Base-by-base conservation (phyloP, 2,113 vertebrate species). In the Sisor rabdophorus region DNA sequence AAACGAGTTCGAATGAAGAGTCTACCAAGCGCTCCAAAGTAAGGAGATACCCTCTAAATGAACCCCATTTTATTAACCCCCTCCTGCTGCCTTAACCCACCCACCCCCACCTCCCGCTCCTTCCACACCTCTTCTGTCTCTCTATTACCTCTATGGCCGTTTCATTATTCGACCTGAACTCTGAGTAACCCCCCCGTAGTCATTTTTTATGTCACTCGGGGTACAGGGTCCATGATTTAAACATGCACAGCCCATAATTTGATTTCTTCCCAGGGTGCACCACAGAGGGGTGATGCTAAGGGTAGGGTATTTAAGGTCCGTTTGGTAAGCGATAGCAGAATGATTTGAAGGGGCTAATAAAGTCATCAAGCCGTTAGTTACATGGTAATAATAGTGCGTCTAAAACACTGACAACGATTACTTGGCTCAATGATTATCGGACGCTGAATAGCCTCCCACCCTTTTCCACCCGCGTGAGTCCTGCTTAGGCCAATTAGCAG, bases 111-210 rank as follows among this genome's bases (percentile, higher is more conserved):
- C 73, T 58, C 77, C 87, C 87, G 83, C 85, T 74, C 85, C 88
- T 83, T 88, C 88, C 85, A 92, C 91, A 91, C 89, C 90, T 90
- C 89, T 91, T 83, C 71, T 90, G 88, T 90, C 89, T 90, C 87
- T 89, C 91, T 91, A 93, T 93, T 92, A 92, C 91, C 90, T 91
- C 90, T 84, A 87, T 91, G 90, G 90, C 90, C 89, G 89, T 92
- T 93, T 93, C 92, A 93, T 93, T 93, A 93, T 91, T 90, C 89
- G 84, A 86, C 72, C 85, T 93, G 92, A 93, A 93, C 92, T 93
- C 91, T 90, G 85, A 77, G 87, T 92, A 92, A 93, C 92, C 92
- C 91, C 89, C 85, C 86, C 83, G 79, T 32, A 89, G 91, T 91
- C 90, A 93, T 93, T 92, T 91, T 92, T 93, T 93, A 93, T 93